Evolutionary conservation across 1,140 invertebrate species (phyloP).

Genomic region (Eueides isabella): DNA sequence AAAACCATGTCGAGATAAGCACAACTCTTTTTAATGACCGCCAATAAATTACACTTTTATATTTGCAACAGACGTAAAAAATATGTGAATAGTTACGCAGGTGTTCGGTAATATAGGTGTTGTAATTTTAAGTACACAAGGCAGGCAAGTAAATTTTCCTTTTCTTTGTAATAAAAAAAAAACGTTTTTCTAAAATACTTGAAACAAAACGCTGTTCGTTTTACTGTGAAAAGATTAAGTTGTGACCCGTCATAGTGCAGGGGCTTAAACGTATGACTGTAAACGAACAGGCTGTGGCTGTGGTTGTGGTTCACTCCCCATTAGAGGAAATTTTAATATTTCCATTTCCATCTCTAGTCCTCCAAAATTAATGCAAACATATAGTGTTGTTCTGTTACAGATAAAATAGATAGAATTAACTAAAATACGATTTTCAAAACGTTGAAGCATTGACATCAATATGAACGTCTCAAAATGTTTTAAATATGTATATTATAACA

Average conservation of each 20-base stretch:
- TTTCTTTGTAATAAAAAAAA: neutral
- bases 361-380: neutral
- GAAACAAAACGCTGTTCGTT: neutral
- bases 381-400: neutral
- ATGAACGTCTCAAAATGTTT: no score
- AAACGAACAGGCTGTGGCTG: no score
- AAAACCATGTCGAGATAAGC: slow-evolving; percentile 12
- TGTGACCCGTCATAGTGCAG: no score
- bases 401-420: no score
- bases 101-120: neutral
- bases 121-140: neutral
- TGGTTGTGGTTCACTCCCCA: no score
- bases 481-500: no score
- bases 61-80: neutral
- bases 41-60: slow-evolving; percentile 1
- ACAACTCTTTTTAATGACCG: slow-evolving; percentile 19
- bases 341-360: no score
- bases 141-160: neutral
- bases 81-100: slow-evolving; percentile 10
- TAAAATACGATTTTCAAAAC: no score
- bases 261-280: no score
- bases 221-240: neutral
- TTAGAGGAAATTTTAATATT: no score
- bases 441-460: no score
- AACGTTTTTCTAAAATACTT: neutral